Conservation (phyloP, 2,113 vertebrate genomes). For the Triplophysa tibetana region DNA sequence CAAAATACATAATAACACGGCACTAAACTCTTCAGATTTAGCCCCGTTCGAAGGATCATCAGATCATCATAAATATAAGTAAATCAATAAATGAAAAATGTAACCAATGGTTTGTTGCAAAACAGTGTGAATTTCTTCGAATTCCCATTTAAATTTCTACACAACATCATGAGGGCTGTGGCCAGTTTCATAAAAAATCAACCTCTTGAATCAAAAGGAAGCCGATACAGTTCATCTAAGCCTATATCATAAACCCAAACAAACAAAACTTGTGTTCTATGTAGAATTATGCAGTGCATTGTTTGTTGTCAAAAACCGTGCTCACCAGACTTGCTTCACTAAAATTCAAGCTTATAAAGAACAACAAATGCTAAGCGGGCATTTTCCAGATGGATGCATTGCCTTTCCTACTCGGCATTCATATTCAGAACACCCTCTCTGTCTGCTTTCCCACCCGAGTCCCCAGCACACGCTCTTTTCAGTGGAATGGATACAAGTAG, state of each 20-base stretch:
- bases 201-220: too few relatives aligned
- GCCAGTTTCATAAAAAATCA: too few relatives aligned
- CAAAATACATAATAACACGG: too few relatives aligned
- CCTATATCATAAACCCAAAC: not conserved
- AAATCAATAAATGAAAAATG: too few relatives aligned
- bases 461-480: not conserved
- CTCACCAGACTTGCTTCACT: conserved; percentile 22
- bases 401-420: conserved; percentile 7
- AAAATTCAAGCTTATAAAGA: conserved; percentile 29
- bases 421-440: not conserved
- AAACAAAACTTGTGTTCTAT: not conserved
- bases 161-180: too few relatives aligned
- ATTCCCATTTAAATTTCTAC: too few relatives aligned
- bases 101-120: too few relatives aligned
- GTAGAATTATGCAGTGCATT: not conserved
- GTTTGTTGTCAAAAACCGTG: conserved; percentile 2
- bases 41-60: too few relatives aligned
- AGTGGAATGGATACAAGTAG: conserved; percentile 36
- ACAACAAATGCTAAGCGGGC: conserved; percentile 34
- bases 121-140: too few relatives aligned
- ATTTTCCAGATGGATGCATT: conserved; percentile 28
- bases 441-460: not conserved
- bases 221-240: too few relatives aligned
- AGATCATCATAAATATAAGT: too few relatives aligned
- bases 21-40: too few relatives aligned